Base-by-base conservation (phyloP, 2,888 invertebrate genomes). In the Amiota minor region DNA sequence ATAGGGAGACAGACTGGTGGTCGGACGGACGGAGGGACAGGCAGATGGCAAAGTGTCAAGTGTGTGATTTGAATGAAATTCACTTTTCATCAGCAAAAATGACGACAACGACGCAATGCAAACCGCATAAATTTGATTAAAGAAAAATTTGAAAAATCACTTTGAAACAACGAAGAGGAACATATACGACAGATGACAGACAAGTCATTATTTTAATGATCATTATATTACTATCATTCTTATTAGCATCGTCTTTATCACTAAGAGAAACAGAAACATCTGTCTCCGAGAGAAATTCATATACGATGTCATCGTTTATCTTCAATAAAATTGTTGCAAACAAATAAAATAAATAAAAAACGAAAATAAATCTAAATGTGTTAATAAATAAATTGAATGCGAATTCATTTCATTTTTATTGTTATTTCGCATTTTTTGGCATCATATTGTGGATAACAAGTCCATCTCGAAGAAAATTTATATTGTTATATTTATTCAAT, bases 31-130 rank as follows among this genome's bases (percentile, higher is more conserved):
- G 11, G 45, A n/a, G n/a, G 35, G 45, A 45, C 45, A 45, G 14
- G 45, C 23, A 46, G 23, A 9, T 62, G 1, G 53, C 45, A 45
- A 20, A 10, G 23, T 23, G 61, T 20, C 61, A 61, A 53, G 20
- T 61, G 61, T 23, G 23, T 23, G 12, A 23, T 59, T 53, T 59
- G 16, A 20, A 20, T 20, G 67, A 74, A 70, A 47, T 50, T 49
- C 49, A 53, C 53, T 68, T 68, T 68, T 68, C 45, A 53, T 46
- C 59, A 72, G 56, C 76, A 72, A 55, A 70, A 64, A 45, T 56
- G 70, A 72, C 72, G 73, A 74, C 61, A 65, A n/a, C 23, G 45
- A 69, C 20, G 23, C 23, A 50, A 20, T 50, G 23, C 16, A 50
- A 14, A 49, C 35, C 18, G 35, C 35, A 35, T 35, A 35, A 35